Evolutionary conservation across 2,888 invertebrate genomes (phyloP).

Genomic region (Trachelus troglodyta): DNA sequence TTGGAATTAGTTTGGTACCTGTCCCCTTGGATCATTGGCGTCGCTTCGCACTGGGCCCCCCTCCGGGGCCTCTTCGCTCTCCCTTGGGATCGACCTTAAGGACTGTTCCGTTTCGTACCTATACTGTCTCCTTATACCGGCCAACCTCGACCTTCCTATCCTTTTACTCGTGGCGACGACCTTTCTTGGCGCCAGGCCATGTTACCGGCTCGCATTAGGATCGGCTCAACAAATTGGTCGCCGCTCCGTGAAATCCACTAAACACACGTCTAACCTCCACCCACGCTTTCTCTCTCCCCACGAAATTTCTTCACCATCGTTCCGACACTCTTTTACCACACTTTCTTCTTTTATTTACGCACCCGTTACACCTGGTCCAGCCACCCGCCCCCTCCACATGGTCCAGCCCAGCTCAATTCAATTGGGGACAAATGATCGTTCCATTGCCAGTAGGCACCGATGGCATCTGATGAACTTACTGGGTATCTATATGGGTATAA

Average conservation of each 20-base stretch:
- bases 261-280: constrained; percentile 6
- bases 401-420: background rate
- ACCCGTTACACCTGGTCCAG: background rate
- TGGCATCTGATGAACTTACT: background rate
- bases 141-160: background rate
- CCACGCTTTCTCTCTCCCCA: constrained; percentile 14
- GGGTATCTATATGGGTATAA: background rate
- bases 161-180: constrained; percentile 13
- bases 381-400: background rate
- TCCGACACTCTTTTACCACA: background rate
- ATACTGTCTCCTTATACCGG: background rate
- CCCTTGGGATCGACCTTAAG: constrained; percentile 9
- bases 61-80: background rate
- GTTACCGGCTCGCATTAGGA: constrained; percentile 34
- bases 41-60: background rate
- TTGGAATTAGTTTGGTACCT: constrained; percentile 30
- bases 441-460: background rate
- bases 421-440: background rate
- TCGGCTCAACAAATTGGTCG: constrained; percentile 44
- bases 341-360: background rate
- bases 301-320: background rate
- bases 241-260: constrained; percentile 13
- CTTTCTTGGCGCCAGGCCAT: constrained; percentile 32
- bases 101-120: background rate
- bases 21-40: constrained; percentile 18